Base-by-base conservation (phyloP, 1,140 invertebrate species). In the Stegodyphus dumicola region DNA sequence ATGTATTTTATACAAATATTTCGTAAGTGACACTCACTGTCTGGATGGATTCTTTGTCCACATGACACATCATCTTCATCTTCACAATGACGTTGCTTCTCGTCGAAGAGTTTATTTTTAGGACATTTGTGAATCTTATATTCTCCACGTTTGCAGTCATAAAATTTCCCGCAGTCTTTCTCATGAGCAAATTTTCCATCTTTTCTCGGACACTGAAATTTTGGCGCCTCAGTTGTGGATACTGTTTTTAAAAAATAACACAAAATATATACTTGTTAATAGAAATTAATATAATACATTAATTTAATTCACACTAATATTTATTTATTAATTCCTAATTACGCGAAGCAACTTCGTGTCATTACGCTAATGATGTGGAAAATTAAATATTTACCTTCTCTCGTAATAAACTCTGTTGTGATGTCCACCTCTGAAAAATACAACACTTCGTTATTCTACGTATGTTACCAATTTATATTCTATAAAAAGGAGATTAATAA, bases 111-210 rank as follows among this genome's bases (percentile, higher is more conserved):
- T 49, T 78, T 66, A 9, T 53, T 13, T n/a, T 67, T 65, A 2
- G 60, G 76, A 51, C 76, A 78, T 7, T 49, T 18, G 11, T 78
- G 18, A 11, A 51, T 7, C 13, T 65, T 49, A 13, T 11, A 52
- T 9, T 78, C 10, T 7, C 76, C 11, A 13, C 49, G 65, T 51
- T 33, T 65, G 51, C 76, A 78, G 18, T 78, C 60, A 49, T 78
- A 78, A 67, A n/a, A 78, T 49, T 17, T 48, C 7, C 51, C 64
- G 18, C 76, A 78, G 49, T 78, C 15, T 33, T 33, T 77, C 48
- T 78, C 76, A 53, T 78, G 76, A 52, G 76, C 10, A 48, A 66
- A 78, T 51, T 78, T 67, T 67, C 76, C 76, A 13, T 66, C 60
- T 1, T 7, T 18, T 49, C 51, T 67, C 33, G 76, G 64, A 51